Conservation (phyloP, 2,113 vertebrate species). For the Quiscalus mexicanus region DNA sequence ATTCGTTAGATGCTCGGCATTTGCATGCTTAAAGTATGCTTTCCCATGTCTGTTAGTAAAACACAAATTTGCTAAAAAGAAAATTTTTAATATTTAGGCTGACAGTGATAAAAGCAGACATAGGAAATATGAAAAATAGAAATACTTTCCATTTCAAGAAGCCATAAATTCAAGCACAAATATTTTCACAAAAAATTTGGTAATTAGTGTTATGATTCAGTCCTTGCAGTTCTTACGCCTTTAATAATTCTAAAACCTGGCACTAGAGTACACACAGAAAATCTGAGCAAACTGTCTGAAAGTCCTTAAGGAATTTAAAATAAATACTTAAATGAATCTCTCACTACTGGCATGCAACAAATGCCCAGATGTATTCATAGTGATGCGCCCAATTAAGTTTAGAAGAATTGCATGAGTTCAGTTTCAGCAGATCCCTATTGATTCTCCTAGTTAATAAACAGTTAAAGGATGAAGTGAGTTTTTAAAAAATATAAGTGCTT, state of each 20-base stretch:
- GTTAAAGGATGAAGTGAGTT: conserved; percentile 81
- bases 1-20: neutral
- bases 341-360: conserved; percentile 15
- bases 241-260: neutral
- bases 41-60: neutral
- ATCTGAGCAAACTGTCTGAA: neutral
- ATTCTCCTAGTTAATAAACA: conserved; percentile 80
- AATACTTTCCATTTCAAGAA: neutral
- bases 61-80: neutral
- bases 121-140: neutral
- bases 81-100: neutral
- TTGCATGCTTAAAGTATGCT: neutral
- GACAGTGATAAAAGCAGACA: neutral
- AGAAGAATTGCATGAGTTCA: conserved; percentile 57
- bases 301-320: conserved; percentile 35
- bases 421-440: conserved; percentile 64
- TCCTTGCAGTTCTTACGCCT: neutral
- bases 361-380: conserved; percentile 9
- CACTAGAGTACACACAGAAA: neutral
- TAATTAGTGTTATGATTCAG: neutral
- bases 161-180: neutral
- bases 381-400: conserved; percentile 24
- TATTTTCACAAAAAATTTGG: neutral
- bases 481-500: conserved; percentile 77
- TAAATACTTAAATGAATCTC: conserved; percentile 16